Conservation (phyloP, 1,140 invertebrate genomes). For the Liolophura sinensis region DNA sequence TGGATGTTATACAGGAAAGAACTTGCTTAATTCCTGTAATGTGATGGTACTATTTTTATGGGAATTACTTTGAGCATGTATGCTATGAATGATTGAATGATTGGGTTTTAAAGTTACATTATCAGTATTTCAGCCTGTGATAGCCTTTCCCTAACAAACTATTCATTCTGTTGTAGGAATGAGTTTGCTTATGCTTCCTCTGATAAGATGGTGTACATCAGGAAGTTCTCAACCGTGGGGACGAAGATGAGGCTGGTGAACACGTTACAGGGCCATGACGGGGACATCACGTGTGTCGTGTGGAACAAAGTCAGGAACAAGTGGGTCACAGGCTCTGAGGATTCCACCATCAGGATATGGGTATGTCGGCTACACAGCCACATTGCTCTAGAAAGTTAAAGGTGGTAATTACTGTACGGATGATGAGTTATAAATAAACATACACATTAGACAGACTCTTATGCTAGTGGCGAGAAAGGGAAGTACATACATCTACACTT, state of each 20-base stretch:
- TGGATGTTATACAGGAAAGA: too few relatives aligned
- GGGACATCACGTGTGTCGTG: constrained; percentile 50
- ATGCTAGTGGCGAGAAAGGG: too few relatives aligned
- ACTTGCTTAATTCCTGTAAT: too few relatives aligned
- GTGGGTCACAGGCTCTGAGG: constrained; percentile 57
- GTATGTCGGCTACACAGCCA: constrained; percentile 21
- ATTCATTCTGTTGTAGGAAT: constrained; percentile 33
- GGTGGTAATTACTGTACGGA: too few relatives aligned
- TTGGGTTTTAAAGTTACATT: too few relatives aligned
- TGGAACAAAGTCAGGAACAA: constrained; percentile 49
- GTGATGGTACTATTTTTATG: too few relatives aligned
- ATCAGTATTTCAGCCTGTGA: neutral
- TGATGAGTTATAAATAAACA: too few relatives aligned
- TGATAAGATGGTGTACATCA: constrained; percentile 58
- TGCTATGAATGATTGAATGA: too few relatives aligned
- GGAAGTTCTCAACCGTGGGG: constrained; percentile 53
- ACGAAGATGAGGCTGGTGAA: constrained; percentile 53
- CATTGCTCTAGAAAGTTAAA: too few relatives aligned
- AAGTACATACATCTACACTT: too few relatives aligned
- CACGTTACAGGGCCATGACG: constrained; percentile 55
- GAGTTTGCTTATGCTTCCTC: constrained; percentile 57
- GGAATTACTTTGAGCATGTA: too few relatives aligned
- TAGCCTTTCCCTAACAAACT: neutral
- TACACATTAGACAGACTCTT: too few relatives aligned
- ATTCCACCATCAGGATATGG: constrained; percentile 57